A percentile compares a stretch with the other conserved stretches of the same genome.
Conservation (phyloP, 2,888 invertebrate genomes). For the Nebria brevicollis region DNA sequence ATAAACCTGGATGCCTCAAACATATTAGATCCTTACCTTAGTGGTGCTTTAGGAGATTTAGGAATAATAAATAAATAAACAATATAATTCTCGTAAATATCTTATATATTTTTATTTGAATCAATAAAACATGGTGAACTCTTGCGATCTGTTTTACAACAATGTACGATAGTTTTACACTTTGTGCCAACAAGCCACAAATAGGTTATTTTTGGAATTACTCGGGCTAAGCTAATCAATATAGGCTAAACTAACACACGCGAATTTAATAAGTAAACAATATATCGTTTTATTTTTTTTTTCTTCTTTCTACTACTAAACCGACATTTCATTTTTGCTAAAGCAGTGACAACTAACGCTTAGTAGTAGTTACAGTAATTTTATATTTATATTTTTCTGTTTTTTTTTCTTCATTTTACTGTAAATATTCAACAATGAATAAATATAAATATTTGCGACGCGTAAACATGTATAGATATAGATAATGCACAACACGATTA, state of each 20-base stretch:
- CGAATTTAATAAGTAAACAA: constrained; percentile 1
- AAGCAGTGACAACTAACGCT: constrained; percentile 23
- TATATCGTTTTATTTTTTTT: background rate
- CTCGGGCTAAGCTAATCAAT: background rate
- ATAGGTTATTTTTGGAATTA: background rate
- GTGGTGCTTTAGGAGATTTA: background rate
- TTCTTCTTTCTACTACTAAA: background rate
- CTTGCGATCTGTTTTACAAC: constrained; percentile 39
- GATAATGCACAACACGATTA: constrained; percentile 14
- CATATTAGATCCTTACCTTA: background rate
- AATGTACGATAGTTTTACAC: constrained; percentile 41
- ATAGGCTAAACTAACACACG: constrained; percentile 1
- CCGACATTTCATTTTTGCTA: constrained; percentile 1
- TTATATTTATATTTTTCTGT: background rate
- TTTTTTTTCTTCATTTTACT: background rate
- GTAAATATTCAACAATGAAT: constrained; percentile 1
- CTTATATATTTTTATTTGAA: constrained; percentile 32
- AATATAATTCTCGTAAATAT: constrained; percentile 41
- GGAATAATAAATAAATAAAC: constrained; percentile 30
- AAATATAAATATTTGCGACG: constrained; percentile 16
- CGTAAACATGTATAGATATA: constrained; percentile 26
- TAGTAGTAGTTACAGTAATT: constrained; percentile 7
- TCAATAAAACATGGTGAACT: constrained; percentile 40
- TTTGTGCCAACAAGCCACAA: constrained; percentile 38
- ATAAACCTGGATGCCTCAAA: background rate